Base-by-base conservation (phyloP, 2,888 invertebrate genomes). In the Glaucopsyche alexis region DNA sequence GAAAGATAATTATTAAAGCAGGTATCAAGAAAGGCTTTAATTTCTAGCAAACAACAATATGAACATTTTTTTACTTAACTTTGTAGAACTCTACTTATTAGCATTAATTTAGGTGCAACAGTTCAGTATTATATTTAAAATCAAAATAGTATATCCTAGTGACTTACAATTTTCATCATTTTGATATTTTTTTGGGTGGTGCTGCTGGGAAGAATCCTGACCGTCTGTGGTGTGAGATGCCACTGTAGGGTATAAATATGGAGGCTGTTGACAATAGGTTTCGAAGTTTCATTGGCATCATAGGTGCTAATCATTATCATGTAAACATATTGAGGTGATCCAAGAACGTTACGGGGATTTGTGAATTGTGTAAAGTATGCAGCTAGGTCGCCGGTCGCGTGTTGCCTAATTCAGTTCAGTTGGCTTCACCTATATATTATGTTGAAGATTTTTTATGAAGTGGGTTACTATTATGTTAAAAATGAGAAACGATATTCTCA, bases 281-380 rank as follows among this genome's bases (percentile, higher is more conserved):
- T 87, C 88, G 86, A 88, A 85, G 88, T 90, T 86, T 84, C 90
- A 89, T 88, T 90, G 89, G 83, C 84, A 78, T 83, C 81, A 79
- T 79, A 93, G 90, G 92, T 93, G 92, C 86, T 92, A 93, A 93
- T 91, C 87, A 91, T 85, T 87, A 88, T 91, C 84, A 87, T 87
- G 86, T 85, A 89, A 89, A 90, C 89, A 88, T 87, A 88, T 90
- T 89, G 84, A 88, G 88, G 85, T 86, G 88, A 89, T 87, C 87
- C 87, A 87, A 84, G 84, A 86, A 85, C 83, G 87, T 87, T 89
- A 85, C 89, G 81, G 85, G 82, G 87, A 85, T 90, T 89, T 86
- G 89, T 89, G 84, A 89, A 90, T 90, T 87, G 90, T 87, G 87
- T 87, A 87, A 89, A 90, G 86, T 89, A 73, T 78, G 79, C 77